Percentiles rank a stretch among this genome's conserved stretches.
Evolutionary conservation across 2,797 vertebrate species (phyloP).

Genomic region (Microctenopoma steveboyesi): DNA sequence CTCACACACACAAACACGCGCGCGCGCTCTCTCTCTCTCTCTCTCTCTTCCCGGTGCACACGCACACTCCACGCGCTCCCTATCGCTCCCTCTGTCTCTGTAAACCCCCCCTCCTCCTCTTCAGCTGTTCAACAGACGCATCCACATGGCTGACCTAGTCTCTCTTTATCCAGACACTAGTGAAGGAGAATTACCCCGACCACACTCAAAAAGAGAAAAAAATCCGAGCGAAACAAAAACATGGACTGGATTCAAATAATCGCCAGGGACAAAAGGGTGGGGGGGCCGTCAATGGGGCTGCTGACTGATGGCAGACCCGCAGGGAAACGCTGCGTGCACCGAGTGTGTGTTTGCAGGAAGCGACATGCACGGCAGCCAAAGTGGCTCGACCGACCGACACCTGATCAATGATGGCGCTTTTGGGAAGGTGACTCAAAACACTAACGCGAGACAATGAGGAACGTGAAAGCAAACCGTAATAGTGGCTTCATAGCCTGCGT

Average conservation of each 20-base stretch:
- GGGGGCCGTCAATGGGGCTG: conserved; percentile 46
- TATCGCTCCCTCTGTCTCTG: conserved; percentile 72
- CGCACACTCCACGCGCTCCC: conserved; percentile 68
- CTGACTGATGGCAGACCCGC: conserved; percentile 85
- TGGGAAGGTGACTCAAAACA: conserved; percentile 77
- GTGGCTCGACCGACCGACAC: conserved; percentile 73
- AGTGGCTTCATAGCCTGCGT: conserved; percentile 16
- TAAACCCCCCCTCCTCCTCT: conserved; percentile 76
- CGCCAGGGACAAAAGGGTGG: conserved; percentile 69
- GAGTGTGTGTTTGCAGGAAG: conserved; percentile 70
- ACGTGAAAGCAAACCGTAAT: neutral
- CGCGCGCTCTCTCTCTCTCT: conserved; percentile 37
- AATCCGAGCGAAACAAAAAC: conserved; percentile 86
- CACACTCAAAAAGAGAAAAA: conserved; percentile 62
- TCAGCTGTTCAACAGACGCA: conserved; percentile 89
- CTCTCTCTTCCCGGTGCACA: conserved; percentile 67
- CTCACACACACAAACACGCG: conserved; percentile 48
- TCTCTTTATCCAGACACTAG: conserved; percentile 87
- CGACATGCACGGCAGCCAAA: conserved; percentile 70
- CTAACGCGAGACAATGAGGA: conserved; percentile 64
- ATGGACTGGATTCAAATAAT: conserved; percentile 86
- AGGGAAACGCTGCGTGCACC: conserved; percentile 73
- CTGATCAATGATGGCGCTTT: conserved; percentile 70
- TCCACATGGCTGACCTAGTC: conserved; percentile 94
- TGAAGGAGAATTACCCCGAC: conserved; percentile 83